A percentile compares a stretch with the other conserved stretches of the same genome.
phyloP scores from a whole-genome alignment of 2,113 vertebrate genomes.

The Alaudala cheleensis region DNA sequence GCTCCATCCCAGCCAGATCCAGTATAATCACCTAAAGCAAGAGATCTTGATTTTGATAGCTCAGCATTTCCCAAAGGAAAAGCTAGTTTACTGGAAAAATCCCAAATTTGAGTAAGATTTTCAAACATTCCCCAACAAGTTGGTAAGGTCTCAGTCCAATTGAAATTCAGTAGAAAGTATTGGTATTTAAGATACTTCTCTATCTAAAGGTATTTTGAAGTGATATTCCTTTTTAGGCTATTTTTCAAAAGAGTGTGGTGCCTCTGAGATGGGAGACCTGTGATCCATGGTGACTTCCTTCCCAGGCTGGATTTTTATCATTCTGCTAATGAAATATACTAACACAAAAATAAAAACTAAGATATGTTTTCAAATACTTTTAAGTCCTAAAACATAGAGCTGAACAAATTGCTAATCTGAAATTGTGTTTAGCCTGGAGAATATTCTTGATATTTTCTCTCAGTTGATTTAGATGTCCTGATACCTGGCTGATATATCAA shows the following conservation, averaged over 20 bases:
- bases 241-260: background rate
- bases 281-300: background rate
- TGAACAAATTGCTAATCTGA: background rate
- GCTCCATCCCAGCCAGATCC: background rate
- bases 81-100: background rate
- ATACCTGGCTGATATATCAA: background rate
- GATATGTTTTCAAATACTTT: background rate
- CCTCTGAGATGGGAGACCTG: background rate
- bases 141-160: background rate
- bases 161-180: background rate
- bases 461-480: background rate
- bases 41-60: background rate
- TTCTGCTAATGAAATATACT: background rate
- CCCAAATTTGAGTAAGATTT: background rate
- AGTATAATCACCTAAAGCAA: background rate
- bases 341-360: background rate
- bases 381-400: background rate
- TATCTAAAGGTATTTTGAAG: background rate
- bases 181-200: background rate
- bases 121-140: background rate
- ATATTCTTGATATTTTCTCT: background rate
- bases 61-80: background rate
- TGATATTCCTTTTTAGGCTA: background rate
- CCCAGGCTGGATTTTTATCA: background rate
- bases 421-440: background rate